Conservation (phyloP, 2,888 invertebrate species). For the Holacanthella duospinosa region DNA sequence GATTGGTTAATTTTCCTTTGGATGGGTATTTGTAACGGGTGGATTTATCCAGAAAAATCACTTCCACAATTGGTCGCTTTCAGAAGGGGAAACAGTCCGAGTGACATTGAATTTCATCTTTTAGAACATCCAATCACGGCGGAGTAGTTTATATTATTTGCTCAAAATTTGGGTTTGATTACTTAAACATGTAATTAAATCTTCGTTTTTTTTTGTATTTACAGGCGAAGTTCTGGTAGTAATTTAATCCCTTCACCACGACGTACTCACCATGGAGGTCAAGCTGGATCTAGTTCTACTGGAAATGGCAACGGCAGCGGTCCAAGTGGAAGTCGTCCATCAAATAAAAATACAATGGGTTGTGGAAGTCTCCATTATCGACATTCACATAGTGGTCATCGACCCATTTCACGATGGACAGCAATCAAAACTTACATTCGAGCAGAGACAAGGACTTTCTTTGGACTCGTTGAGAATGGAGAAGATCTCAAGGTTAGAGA, state of each 20-base stretch:
- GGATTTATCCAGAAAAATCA: no score
- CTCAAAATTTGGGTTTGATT: no score
- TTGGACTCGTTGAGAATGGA: constrained; percentile 18
- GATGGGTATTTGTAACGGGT: no score
- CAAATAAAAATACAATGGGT: neutral
- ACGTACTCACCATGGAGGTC: constrained; percentile 29
- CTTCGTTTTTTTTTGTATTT: constrained; percentile 2
- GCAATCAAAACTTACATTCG: constrained; percentile 31
- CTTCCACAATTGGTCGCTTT: no score
- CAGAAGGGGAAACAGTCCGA: no score
- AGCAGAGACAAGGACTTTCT: constrained; percentile 33
- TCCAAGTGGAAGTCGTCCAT: constrained; percentile 7
- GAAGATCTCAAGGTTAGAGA: constrained; percentile 15
- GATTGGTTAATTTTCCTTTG: no score
- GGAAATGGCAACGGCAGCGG: constrained; percentile 19
- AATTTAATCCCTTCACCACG: constrained; percentile 30
- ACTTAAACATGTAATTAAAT: no score
- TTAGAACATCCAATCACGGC: no score
- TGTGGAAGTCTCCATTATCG: neutral
- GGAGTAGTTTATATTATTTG: no score
- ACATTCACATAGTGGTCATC: neutral
- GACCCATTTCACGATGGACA: constrained; percentile 27
- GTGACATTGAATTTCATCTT: no score
- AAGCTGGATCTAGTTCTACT: constrained; percentile 23
- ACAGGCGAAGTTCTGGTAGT: constrained; percentile 29